Evolutionary conservation across 2,113 vertebrate genomes (phyloP).

Genomic region (Gopherus flavomarginatus): DNA sequence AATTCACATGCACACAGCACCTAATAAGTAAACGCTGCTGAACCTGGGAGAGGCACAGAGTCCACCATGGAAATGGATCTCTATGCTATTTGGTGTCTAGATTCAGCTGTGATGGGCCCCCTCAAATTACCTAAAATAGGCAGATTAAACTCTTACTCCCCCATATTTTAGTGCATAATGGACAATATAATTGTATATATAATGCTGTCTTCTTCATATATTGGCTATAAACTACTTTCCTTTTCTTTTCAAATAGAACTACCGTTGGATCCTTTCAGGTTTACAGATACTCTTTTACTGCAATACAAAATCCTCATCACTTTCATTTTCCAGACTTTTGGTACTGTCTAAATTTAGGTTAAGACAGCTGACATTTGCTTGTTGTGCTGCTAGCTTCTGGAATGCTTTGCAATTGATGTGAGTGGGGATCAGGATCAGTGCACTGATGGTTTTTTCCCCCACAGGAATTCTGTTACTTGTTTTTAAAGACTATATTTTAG

Average conservation of each 20-base stretch:
- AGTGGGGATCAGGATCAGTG: background rate
- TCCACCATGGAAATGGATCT: background rate
- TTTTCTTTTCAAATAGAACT: background rate
- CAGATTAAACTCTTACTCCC: background rate
- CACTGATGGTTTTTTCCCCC: background rate
- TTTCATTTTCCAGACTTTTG: background rate
- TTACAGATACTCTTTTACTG: background rate
- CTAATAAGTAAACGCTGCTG: background rate
- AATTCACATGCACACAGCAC: background rate
- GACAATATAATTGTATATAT: background rate
- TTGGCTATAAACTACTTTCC: background rate
- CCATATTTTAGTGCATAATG: background rate
- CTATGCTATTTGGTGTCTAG: background rate
- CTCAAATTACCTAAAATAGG: background rate
- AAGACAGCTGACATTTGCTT: slow-evolving; percentile 4
- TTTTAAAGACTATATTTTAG: background rate
- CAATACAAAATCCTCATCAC: background rate
- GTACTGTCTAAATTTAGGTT: background rate
- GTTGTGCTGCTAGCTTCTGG: background rate
- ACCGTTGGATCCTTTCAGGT: background rate
- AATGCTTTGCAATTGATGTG: background rate
- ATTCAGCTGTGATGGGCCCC: background rate
- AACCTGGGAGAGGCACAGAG: background rate
- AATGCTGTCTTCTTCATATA: rapidly evolving
- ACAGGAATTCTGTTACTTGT: background rate